A percentile compares a stretch with the other conserved stretches of the same genome.
Evolutionary conservation across 2,797 vertebrate species (phyloP).

Genomic region (Glyptemys insculpta): DNA sequence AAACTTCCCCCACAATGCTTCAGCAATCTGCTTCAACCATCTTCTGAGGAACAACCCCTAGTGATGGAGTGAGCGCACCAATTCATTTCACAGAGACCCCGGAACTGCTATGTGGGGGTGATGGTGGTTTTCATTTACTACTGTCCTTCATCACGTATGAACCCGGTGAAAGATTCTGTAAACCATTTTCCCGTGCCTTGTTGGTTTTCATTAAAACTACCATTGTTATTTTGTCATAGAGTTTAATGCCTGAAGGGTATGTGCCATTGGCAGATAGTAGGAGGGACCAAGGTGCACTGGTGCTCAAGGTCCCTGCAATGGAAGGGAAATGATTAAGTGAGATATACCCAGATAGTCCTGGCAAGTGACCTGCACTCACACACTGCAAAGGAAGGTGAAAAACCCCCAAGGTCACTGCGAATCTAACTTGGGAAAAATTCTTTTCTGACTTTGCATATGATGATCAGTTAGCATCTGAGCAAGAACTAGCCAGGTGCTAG

Average conservation of each 20-base stretch:
- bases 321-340: neutral
- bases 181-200: neutral
- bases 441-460: too few relatives aligned
- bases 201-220: neutral
- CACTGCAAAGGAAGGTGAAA: neutral
- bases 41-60: neutral
- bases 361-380: neutral
- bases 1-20: neutral
- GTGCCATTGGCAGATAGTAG: neutral
- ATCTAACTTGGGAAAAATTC: too few relatives aligned
- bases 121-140: neutral
- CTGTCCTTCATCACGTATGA: neutral
- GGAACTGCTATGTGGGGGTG: neutral
- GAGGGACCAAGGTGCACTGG: neutral
- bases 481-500: neutral
- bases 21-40: neutral
- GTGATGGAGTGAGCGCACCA: neutral
- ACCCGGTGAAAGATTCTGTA: neutral
- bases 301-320: neutral
- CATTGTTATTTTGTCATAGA: neutral
- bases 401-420: too few relatives aligned
- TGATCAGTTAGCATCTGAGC: too few relatives aligned
- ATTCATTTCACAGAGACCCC: neutral
- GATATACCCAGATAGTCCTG: neutral
- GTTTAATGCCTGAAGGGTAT: neutral